A percentile compares a stretch with the other conserved stretches of the same genome.
Conservation (phyloP, 2,888 invertebrate genomes). For the Polydrusus cervinus region DNA sequence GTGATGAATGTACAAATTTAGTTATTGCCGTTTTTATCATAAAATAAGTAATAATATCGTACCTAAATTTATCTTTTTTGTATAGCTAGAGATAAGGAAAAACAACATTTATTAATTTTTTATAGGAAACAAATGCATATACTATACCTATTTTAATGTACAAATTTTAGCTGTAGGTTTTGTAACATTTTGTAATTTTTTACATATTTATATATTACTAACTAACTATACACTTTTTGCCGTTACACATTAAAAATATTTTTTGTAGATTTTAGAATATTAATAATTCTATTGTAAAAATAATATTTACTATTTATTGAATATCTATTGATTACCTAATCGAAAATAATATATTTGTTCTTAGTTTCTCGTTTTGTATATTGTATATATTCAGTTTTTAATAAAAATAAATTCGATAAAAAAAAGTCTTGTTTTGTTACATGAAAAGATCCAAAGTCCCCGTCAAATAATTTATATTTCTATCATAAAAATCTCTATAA, state of each 20-base stretch:
- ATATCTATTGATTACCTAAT: background rate
- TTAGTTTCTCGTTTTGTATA: slow-evolving; percentile 9
- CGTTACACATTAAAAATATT: slow-evolving; percentile 1
- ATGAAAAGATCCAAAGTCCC: too few species aligned
- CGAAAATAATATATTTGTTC: slow-evolving; percentile 13
- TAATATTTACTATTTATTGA: background rate
- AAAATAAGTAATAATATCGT: background rate
- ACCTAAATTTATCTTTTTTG: background rate
- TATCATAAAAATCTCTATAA: too few species aligned
- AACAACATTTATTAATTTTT: too few species aligned
- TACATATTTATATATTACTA: too few species aligned
- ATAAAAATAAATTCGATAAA: too few species aligned
- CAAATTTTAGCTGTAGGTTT: slow-evolving; percentile 18
- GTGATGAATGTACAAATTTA: background rate
- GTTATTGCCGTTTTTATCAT: background rate
- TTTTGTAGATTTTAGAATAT: slow-evolving; percentile 12
- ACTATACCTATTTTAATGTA: background rate
- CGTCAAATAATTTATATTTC: too few species aligned
- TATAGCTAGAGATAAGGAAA: too few species aligned
- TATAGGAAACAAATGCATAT: background rate
- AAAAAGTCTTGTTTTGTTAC: too few species aligned
- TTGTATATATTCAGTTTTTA: slow-evolving; percentile 13
- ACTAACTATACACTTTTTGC: background rate
- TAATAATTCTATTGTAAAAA: slow-evolving; percentile 10
- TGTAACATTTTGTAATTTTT: slow-evolving; percentile 24